Conservation (phyloP, 2,888 invertebrate genomes). For the Julus scanicus region DNA sequence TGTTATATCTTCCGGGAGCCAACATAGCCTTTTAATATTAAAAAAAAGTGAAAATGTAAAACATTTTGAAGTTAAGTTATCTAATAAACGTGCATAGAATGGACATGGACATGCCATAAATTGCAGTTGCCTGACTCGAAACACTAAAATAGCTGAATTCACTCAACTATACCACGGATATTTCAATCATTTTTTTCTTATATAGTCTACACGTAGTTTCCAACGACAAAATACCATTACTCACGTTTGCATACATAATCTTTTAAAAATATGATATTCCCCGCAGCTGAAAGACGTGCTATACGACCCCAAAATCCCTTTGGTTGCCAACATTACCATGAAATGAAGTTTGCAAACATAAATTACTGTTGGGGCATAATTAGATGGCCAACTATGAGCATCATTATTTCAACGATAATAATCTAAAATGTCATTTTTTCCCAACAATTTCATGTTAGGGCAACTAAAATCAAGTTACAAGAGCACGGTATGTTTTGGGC, state of each 20-base stretch:
- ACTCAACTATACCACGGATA: neutral
- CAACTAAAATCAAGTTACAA: neutral
- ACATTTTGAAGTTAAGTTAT: neutral
- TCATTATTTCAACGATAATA: neutral
- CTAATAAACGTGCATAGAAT: neutral
- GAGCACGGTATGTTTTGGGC: neutral
- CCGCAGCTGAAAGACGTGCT: constrained; percentile 16
- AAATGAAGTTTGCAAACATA: neutral
- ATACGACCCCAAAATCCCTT: neutral
- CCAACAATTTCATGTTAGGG: neutral
- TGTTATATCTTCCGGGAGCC: too few species aligned
- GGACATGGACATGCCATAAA: neutral
- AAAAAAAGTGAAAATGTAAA: neutral
- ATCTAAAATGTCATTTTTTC: neutral
- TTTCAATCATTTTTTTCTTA: neutral
- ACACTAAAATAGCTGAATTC: neutral
- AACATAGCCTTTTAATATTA: neutral
- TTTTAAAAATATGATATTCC: constrained; percentile 2
- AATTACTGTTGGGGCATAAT: neutral
- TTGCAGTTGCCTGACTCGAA: neutral
- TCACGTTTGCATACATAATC: neutral
- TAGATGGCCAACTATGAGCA: neutral
- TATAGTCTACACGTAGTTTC: neutral
- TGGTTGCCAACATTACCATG: neutral
- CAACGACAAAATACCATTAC: neutral